These are phyloP conservation scores for Pocota personata DNA, from an alignment of 2,888 invertebrate species.

Conservation along the genomic window DNA sequence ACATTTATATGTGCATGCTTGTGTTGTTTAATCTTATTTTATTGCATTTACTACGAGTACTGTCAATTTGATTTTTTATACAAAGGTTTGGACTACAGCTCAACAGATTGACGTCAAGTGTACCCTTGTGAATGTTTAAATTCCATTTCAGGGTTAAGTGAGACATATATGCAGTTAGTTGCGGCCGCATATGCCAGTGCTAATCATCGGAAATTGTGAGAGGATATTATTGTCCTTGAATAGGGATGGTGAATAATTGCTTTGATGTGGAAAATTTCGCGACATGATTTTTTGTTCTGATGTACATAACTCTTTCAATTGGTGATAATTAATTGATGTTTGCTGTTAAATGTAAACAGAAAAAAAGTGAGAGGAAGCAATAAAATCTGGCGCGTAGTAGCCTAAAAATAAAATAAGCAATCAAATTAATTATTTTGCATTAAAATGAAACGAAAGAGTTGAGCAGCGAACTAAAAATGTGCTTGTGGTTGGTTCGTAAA, in stretches of 20 bases:
- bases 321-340: constrained; percentile 52
- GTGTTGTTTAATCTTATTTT: constrained; percentile 56
- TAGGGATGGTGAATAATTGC: constrained; percentile 53
- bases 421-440: constrained; percentile 47
- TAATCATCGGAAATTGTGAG: constrained; percentile 31
- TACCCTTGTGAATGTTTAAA: constrained; percentile 43
- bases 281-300: constrained; percentile 9
- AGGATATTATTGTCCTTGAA: constrained; percentile 62
- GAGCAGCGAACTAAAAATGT: constrained; percentile 24
- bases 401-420: constrained; percentile 28
- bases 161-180: constrained; percentile 27
- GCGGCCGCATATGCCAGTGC: not conserved
- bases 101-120: constrained; percentile 6
- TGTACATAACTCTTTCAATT: constrained; percentile 16
- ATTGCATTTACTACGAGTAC: constrained; percentile 40
- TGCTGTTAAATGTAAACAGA: not conserved
- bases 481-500: not conserved
- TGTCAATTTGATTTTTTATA: constrained; percentile 59
- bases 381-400: not conserved
- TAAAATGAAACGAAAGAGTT: constrained; percentile 47
- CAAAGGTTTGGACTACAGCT: constrained; percentile 24
- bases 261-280: constrained; percentile 46
- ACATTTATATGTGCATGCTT: constrained; percentile 16
- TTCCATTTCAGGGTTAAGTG: constrained; percentile 52
- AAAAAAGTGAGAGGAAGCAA: constrained; percentile 57